These are phyloP conservation scores for Diacarnus erythraeanus DNA, from an alignment of 37 sponge, comb jelly and placozoan genomes.

Conservation along the genomic window DNA sequence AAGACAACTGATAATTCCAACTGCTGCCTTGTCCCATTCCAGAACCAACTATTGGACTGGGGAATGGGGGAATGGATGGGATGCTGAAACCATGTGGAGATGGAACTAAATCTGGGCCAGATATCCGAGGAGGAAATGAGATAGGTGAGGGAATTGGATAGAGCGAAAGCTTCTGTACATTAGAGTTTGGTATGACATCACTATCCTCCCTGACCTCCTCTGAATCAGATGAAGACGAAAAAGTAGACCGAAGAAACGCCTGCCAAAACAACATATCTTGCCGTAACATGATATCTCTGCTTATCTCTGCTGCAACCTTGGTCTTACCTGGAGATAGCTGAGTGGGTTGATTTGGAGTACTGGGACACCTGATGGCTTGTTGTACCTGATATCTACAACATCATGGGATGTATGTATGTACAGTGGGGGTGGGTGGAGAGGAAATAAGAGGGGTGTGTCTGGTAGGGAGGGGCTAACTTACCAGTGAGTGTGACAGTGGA, in stretches of 20 bases:
- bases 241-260: constrained; percentile 17
- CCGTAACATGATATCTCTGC: neutral
- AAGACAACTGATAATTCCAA: constrained; percentile 15
- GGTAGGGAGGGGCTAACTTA: neutral
- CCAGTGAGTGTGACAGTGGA: constrained; percentile 10
- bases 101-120: constrained; percentile 14
- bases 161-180: constrained; percentile 13
- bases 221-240: neutral
- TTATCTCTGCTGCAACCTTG: neutral
- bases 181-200: neutral
- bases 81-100: constrained; percentile 41
- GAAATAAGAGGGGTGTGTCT: neutral
- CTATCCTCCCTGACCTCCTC: constrained; percentile 3
- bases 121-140: constrained; percentile 31
- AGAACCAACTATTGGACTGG: constrained; percentile 16
- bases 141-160: constrained; percentile 52
- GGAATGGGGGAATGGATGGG: constrained; percentile 64
- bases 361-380: neutral
- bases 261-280: neutral
- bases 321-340: constrained; percentile 18
- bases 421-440: neutral
- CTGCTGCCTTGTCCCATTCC: constrained; percentile 2
- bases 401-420: neutral
- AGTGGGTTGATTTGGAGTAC: constrained; percentile 10
- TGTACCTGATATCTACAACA: constrained; percentile 9